These are phyloP conservation scores for Lasius fuliginosus DNA, from an alignment of 2,888 invertebrate species.

Conservation along the genomic window DNA sequence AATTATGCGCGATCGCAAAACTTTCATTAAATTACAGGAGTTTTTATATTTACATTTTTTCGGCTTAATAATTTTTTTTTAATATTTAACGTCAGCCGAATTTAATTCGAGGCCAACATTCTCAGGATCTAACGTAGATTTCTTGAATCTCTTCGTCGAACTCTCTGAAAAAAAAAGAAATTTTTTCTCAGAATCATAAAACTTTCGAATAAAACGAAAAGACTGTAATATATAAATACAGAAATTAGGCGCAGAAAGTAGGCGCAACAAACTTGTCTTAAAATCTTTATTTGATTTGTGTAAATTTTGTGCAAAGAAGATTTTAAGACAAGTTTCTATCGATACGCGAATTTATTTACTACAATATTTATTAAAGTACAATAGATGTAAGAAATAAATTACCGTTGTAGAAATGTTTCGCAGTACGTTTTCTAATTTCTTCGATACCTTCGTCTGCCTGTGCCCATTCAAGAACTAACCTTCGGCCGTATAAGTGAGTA, in stretches of 20 bases:
- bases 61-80: slow-evolving; percentile 11
- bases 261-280: too few species aligned
- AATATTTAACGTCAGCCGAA: neutral
- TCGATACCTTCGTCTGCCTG: slow-evolving; percentile 92
- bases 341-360: neutral
- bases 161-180: slow-evolving; percentile 70
- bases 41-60: neutral
- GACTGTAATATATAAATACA: too few species aligned
- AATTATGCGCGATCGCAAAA: neutral
- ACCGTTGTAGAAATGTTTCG: slow-evolving; percentile 88
- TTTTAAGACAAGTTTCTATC: neutral
- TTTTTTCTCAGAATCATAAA: neutral
- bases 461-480: slow-evolving; percentile 98
- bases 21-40: neutral
- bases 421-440: slow-evolving; percentile 94
- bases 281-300: too few species aligned
- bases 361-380: neutral
- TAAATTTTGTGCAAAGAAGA: too few species aligned
- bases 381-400: slow-evolving; percentile 59
- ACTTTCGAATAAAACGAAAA: neutral
- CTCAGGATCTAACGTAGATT: slow-evolving; percentile 79
- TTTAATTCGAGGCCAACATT: slow-evolving; percentile 75
- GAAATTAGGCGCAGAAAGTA: too few species aligned
- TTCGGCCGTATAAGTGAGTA: slow-evolving; percentile 98
- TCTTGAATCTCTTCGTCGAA: slow-evolving; percentile 76